A percentile compares a stretch with the other conserved stretches of the same genome.
phyloP scores from a whole-genome alignment of 2,113 vertebrate species.

The Trochalopteron elliotii region DNA sequence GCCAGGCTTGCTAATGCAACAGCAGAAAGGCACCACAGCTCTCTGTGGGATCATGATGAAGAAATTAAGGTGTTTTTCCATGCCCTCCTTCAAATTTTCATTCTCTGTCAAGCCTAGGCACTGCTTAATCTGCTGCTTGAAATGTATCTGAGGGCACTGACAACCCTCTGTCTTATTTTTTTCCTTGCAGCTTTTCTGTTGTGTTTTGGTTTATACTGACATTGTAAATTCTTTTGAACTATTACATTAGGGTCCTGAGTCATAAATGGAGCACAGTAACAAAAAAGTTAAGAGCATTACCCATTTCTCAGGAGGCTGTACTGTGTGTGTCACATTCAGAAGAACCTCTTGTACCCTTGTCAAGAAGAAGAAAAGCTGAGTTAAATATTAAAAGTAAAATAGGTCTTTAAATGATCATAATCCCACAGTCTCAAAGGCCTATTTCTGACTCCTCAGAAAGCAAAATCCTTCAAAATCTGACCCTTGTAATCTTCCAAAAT shows the following conservation, averaged over 20 bases:
- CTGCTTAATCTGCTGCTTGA: neutral
- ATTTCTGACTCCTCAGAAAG: neutral
- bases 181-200: neutral
- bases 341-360: neutral
- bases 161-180: neutral
- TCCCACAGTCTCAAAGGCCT: neutral
- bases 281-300: neutral
- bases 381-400: neutral
- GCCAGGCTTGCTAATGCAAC: neutral
- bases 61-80: neutral
- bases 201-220: neutral
- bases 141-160: neutral
- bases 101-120: neutral
- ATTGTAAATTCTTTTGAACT: neutral
- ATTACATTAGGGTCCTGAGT: neutral
- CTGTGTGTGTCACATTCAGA: neutral
- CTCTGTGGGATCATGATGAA: neutral
- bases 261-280: neutral
- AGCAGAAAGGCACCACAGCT: neutral
- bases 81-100: neutral
- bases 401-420: neutral
- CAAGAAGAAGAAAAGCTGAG: slow-evolving; percentile 12
- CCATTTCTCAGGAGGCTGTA: neutral
- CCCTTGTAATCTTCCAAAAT: slow-evolving; percentile 5
- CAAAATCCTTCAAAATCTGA: slow-evolving; percentile 16